phyloP scores from a whole-genome alignment of 1,140 invertebrate species.

The Drosophila lacteicornis region DNA sequence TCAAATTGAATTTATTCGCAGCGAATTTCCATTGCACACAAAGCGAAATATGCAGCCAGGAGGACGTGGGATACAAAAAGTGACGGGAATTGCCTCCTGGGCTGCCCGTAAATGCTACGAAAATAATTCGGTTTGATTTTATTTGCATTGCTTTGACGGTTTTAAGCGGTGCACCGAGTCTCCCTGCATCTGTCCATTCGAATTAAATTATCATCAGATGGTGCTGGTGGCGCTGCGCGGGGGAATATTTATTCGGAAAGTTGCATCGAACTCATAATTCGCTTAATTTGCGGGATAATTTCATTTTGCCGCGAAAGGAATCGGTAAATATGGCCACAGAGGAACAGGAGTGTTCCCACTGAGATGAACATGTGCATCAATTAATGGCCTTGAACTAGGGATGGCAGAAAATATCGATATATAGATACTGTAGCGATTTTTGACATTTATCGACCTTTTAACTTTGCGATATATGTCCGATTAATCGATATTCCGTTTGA shows the following conservation, averaged over 20 bases:
- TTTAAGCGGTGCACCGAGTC: slow-evolving; percentile 56
- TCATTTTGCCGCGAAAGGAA: slow-evolving; percentile 25
- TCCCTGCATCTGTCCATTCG: slow-evolving; percentile 39
- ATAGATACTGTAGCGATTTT: no score
- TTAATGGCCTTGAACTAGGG: no score
- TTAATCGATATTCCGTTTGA: no score
- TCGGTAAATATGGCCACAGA: background rate
- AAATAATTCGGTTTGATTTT: slow-evolving; percentile 82
- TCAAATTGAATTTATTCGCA: slow-evolving; percentile 81
- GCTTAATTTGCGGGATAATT: slow-evolving; percentile 64
- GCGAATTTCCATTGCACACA: slow-evolving; percentile 75
- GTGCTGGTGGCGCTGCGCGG: background rate
- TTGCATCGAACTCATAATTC: slow-evolving; percentile 37
- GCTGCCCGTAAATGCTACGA: slow-evolving; percentile 35
- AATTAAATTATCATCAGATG: slow-evolving; percentile 51
- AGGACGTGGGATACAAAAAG: slow-evolving; percentile 29
- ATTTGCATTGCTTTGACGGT: slow-evolving; percentile 80
- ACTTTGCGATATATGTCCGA: no score
- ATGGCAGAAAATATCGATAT: no score
- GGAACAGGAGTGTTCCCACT: no score
- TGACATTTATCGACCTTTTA: no score
- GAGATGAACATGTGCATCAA: background rate
- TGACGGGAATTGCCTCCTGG: slow-evolving; percentile 34
- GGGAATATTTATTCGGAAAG: background rate
- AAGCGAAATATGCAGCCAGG: slow-evolving; percentile 51